A percentile compares a stretch with the other conserved stretches of the same genome.
phyloP scores from a whole-genome alignment of 2,113 vertebrate species.

The Zingel zingel region DNA sequence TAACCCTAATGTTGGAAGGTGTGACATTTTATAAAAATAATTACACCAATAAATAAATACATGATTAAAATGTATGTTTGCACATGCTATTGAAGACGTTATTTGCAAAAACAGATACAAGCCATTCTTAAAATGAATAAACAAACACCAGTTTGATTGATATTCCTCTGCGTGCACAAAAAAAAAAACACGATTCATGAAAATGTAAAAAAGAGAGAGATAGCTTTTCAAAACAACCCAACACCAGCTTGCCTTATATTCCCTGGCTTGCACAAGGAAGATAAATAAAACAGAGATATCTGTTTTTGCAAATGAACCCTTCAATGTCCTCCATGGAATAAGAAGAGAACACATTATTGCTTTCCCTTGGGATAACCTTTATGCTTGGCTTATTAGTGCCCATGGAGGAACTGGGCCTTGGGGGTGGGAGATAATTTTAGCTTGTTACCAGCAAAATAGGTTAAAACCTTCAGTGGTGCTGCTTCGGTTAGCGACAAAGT shows the following conservation, averaged over 20 bases:
- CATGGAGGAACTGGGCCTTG: conserved; percentile 63
- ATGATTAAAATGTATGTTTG: background rate
- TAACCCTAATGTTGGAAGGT: background rate
- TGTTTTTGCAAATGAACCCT: no score
- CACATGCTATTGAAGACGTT: background rate
- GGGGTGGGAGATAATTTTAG: conserved; percentile 77
- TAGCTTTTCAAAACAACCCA: no score
- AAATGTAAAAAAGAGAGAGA: no score
- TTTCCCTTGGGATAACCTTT: conserved; percentile 60
- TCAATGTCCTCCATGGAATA: background rate
- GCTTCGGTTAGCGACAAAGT: conserved; percentile 62
- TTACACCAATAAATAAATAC: background rate
- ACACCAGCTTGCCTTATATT: no score
- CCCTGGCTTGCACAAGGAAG: no score
- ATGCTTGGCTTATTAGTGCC: conserved; percentile 67
- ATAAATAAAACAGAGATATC: no score
- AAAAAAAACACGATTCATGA: no score
- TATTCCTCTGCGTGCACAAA: no score
- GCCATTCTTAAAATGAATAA: no score
- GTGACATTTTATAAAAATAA: background rate
- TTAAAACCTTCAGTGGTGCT: conserved; percentile 69
- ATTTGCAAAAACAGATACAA: no score
- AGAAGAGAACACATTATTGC: background rate
- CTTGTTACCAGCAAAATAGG: conserved; percentile 72
- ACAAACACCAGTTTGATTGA: no score